Evolutionary conservation across 2,797 vertebrate species (phyloP), one percentile per base, ranked within the genome.

Genomic region (Trachops cirrhosus): DNA sequence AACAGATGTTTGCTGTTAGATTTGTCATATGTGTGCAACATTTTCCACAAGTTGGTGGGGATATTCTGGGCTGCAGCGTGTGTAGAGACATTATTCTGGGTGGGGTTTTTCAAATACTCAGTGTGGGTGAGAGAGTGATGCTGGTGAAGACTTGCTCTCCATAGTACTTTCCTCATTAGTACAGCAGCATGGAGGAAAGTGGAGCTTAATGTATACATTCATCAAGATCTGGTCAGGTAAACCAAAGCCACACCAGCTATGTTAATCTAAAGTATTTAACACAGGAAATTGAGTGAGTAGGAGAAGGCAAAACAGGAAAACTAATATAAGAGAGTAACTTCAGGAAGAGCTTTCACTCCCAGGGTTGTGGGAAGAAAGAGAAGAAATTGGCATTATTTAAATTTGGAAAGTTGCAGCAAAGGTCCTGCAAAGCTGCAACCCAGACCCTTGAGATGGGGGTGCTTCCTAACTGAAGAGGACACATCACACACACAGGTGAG

Each of bases 1-100:
- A 91, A 86, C 86, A 97, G 97, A 91, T 96, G 92, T 96, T 62
- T 96, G 87, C 73, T 95, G 39, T 96, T 97, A 68, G 37, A 93
- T 34, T 57, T 80, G 29, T 95, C 80, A 41, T 77, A 48, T 94
- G 79, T 84, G 79, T 75, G 44, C 73, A 97, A 96, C 91, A 96
- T 80, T 80, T 96, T 96, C 95, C 84, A 89, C 62, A 79, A 75
- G 78, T 92, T 75, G n/a, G 44, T 91, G 68, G 50, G 64, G 87
- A 93, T 71, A 78, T 79, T 94, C 54, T 90, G 48, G 64, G 29
- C 34, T 94, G 44, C 59, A 85, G 77, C 48, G 64, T 93, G 87
- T 75, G 67, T 89, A 77, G 82, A 62, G 37, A 89, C 67, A 91
- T 90, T 37, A 39, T 79, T 78, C 50, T 85, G 71, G 77, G 74